Conservation (phyloP, 2,797 vertebrate genomes). For the Graptemys geographica region DNA sequence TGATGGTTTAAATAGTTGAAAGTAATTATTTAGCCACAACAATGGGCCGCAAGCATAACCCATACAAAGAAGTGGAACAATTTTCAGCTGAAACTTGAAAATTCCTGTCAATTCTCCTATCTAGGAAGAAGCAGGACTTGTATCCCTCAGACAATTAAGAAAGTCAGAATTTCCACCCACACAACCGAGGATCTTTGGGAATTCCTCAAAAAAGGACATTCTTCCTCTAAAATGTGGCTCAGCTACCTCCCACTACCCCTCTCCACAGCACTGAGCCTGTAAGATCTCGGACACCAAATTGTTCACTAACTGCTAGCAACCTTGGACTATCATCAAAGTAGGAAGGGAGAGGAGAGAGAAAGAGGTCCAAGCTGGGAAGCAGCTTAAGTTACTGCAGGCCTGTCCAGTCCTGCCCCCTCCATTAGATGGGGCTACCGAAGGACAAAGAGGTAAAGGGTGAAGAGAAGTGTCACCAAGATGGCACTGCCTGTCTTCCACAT, state of each 20-base stretch:
- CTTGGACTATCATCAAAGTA: neutral
- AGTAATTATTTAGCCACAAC: rapidly evolving
- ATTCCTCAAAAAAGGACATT: neutral
- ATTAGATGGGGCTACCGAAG: neutral
- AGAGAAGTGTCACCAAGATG: neutral
- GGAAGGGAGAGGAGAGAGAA: neutral
- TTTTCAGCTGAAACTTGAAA: neutral
- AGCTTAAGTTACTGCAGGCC: neutral
- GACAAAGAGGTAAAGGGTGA: neutral
- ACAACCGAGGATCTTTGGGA: neutral
- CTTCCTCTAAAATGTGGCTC: neutral
- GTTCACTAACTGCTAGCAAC: neutral
- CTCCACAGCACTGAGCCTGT: neutral
- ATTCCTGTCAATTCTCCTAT: neutral
- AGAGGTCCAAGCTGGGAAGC: neutral
- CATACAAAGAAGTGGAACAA: neutral
- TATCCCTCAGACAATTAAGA: neutral
- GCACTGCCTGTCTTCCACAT: neutral
- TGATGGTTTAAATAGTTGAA: neutral
- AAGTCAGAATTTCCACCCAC: neutral
- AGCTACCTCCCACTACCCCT: neutral
- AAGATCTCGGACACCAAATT: neutral
- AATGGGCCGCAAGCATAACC: neutral
- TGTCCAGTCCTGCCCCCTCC: neutral
- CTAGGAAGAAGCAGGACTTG: neutral